These are phyloP conservation scores for Frieseomelitta varia DNA, from an alignment of 1,140 invertebrate species.

Conservation along the genomic window DNA sequence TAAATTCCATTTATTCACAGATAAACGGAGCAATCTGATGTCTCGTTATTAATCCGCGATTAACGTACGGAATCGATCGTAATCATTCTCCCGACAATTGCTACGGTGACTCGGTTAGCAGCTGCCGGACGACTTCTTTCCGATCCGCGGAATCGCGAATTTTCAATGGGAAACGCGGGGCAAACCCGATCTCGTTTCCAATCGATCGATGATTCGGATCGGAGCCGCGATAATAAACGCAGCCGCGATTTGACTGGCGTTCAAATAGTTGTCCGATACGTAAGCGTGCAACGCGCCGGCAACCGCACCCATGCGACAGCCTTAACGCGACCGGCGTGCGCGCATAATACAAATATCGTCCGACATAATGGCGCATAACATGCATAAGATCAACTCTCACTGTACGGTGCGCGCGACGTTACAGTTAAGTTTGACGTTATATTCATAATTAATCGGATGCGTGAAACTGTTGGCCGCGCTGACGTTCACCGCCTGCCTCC, in stretches of 20 bases:
- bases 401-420: constrained; percentile 44
- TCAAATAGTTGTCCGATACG: constrained; percentile 27
- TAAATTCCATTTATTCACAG: not conserved
- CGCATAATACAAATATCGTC: constrained; percentile 52
- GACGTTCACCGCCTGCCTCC: not conserved
- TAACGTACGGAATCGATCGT: not conserved
- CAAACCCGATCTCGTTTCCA: too few relatives aligned
- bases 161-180: not conserved
- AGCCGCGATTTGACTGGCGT: constrained; percentile 4
- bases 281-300: not conserved
- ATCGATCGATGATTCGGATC: not conserved
- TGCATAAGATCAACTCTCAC: constrained; percentile 34
- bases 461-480: not conserved
- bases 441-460: constrained; percentile 61
- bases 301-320: constrained; percentile 50
- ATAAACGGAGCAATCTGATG: not conserved
- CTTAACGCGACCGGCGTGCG: constrained; percentile 13
- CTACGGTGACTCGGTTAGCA: too few relatives aligned
- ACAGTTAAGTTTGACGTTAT: constrained; percentile 55
- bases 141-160: not conserved
- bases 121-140: not conserved
- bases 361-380: constrained; percentile 57
- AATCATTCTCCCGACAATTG: not conserved
- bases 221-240: not conserved
- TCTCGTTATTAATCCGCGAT: constrained; percentile 9